These are phyloP conservation scores for Gyrodactylus salaris DNA, from an alignment of 1,140 invertebrate species.

Conservation along the genomic window DNA sequence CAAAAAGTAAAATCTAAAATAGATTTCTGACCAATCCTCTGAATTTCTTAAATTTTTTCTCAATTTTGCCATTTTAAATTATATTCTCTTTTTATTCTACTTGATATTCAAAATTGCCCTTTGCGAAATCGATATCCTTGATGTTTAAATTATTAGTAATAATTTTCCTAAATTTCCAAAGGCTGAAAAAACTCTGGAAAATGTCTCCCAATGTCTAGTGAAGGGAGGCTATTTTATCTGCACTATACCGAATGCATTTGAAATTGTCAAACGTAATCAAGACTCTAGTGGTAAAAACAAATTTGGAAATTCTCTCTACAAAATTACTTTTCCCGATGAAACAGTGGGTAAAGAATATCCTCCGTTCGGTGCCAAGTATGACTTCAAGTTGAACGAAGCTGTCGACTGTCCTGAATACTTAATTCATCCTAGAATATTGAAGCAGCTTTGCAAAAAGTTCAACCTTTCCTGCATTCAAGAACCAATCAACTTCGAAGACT, in stretches of 20 bases:
- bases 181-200: background rate
- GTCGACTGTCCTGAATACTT: background rate
- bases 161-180: background rate
- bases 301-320: background rate
- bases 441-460: background rate
- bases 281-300: background rate
- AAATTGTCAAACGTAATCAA: background rate
- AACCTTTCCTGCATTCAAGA: background rate
- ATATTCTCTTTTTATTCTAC: too few species aligned
- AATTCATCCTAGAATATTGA: background rate
- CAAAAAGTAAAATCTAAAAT: too few species aligned
- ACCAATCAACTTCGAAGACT: background rate
- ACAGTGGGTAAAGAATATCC: background rate
- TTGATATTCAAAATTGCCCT: too few species aligned
- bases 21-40: too few species aligned
- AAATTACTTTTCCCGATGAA: background rate
- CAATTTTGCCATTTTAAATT: too few species aligned
- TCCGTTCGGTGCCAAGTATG: background rate
- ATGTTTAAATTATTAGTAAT: too few species aligned
- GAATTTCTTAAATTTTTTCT: too few species aligned
- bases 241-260: background rate
- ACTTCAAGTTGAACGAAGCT: background rate
- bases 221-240: background rate
- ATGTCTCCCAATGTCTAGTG: background rate
- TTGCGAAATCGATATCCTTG: too few species aligned